Evolutionary conservation across 2,113 vertebrate species (phyloP).

Genomic region (Rhombomys opimus): DNA sequence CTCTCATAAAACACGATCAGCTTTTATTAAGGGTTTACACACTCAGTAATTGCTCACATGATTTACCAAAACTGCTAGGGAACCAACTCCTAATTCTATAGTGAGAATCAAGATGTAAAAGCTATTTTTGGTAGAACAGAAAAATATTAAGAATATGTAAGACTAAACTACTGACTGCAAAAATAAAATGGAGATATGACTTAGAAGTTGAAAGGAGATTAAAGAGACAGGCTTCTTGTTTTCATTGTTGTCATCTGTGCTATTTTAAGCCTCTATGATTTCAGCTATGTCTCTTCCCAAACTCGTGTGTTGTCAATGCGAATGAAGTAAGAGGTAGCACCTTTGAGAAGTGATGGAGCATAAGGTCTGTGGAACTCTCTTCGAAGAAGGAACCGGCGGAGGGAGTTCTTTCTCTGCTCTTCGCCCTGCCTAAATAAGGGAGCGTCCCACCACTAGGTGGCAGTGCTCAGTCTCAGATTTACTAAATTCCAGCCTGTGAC

Average conservation of each 20-base stretch:
- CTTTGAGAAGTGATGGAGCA: background rate
- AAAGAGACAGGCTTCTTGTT: background rate
- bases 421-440: background rate
- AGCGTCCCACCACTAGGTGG: background rate
- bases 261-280: background rate
- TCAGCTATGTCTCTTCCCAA: background rate
- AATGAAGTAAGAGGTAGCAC: background rate
- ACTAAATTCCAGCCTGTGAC: background rate
- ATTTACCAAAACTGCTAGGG: constrained; percentile 9
- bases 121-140: background rate
- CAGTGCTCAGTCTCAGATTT: background rate
- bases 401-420: background rate
- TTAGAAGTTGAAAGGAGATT: background rate
- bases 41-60: constrained; percentile 12
- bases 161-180: background rate
- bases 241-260: background rate
- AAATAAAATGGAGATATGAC: background rate
- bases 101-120: constrained; percentile 8
- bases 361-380: background rate
- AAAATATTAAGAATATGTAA: constrained; percentile 29
- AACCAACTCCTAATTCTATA: background rate
- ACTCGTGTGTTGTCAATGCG: background rate
- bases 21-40: constrained; percentile 20
- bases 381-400: background rate
- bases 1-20: background rate